Base-by-base conservation (phyloP, 2,113 vertebrate genomes). In the Oriolus oriolus region DNA sequence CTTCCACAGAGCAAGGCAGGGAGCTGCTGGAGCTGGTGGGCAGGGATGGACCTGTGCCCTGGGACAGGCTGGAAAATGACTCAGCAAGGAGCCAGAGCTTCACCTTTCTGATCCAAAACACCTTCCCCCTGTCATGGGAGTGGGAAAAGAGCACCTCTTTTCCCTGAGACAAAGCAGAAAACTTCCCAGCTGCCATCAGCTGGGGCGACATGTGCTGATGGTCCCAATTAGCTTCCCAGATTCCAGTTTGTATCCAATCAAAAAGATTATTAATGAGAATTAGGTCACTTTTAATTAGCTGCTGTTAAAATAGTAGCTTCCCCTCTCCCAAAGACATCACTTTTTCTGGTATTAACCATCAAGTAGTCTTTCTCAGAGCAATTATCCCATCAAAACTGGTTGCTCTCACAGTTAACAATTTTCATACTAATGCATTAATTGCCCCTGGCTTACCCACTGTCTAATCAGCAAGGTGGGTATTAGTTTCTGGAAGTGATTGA, bases 401-500 rank as follows among this genome's bases (percentile, higher is more conserved):
- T 94, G 66, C 54, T 90, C 49, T 96, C 82, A 13, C 56, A 66
- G 89, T 84, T 88, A 87, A 96, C 85, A 92, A 56, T 95, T 96
- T 85, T 93, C 90, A 69, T 96, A 60, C 28, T 84, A 76, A 87
- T 52, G 77, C 87, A 96, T 77, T 96, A 97, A 97, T 96, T 97
- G 97, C 95, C 95, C 96, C 91, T 53, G 91, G 95, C 93, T 97
- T 95, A 89, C 90, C 89, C 97, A 89, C 74, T 16, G 59, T 73
- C 95, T 97, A 97, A 97, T 98, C 97, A 96, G 93, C 95, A 96
- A 97, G 97, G 88, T 97, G 95, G 71, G 95, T 96, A 95, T 97
- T 97, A 81, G 87, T 96, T 98, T 95, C 91, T 97, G 90, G 84
- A 90, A 97, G 92, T 94, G 97, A 98, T 97, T 98, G 97, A 98